phyloP scores from a whole-genome alignment of 1,140 invertebrate genomes.

The Atta texana region DNA sequence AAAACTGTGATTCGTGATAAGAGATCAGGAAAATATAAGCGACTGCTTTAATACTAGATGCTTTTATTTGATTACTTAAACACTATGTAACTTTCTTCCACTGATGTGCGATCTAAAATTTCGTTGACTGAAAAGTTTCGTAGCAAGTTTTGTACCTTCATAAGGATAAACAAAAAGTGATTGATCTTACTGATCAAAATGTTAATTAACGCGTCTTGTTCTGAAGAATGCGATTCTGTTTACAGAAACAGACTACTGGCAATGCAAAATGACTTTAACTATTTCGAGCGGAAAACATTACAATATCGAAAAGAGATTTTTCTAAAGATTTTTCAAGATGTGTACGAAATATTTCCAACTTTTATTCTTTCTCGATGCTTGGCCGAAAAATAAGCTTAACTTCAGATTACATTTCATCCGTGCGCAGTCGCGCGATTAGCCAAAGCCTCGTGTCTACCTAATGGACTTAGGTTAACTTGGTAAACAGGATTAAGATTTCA shows the following conservation, averaged over 20 bases:
- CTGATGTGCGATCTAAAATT: neutral
- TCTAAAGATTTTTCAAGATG: neutral
- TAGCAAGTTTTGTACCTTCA: neutral
- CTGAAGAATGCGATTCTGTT: neutral
- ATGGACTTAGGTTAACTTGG: slow-evolving; percentile 71
- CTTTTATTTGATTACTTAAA: neutral
- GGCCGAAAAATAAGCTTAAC: slow-evolving; percentile 49
- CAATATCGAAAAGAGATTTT: neutral
- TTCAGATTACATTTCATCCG: slow-evolving; percentile 37
- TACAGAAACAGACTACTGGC: neutral
- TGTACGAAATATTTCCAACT: neutral
- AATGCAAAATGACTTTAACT: neutral
- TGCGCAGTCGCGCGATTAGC: slow-evolving; percentile 66
- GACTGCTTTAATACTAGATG: neutral
- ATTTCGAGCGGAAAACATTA: neutral
- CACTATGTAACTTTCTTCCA: neutral
- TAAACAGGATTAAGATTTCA: slow-evolving; percentile 77
- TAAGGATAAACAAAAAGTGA: neutral
- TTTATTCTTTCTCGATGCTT: slow-evolving; percentile 5
- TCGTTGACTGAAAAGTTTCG: neutral
- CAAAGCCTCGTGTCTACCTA: slow-evolving; percentile 67
- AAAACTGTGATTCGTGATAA: slow-evolving; percentile 38
- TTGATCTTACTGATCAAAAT: neutral
- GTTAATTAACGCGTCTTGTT: neutral
- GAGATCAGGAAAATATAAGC: slow-evolving; percentile 4